phyloP scores from a whole-genome alignment of 2,888 invertebrate species.

The Sinohyriopsis cumingii region DNA sequence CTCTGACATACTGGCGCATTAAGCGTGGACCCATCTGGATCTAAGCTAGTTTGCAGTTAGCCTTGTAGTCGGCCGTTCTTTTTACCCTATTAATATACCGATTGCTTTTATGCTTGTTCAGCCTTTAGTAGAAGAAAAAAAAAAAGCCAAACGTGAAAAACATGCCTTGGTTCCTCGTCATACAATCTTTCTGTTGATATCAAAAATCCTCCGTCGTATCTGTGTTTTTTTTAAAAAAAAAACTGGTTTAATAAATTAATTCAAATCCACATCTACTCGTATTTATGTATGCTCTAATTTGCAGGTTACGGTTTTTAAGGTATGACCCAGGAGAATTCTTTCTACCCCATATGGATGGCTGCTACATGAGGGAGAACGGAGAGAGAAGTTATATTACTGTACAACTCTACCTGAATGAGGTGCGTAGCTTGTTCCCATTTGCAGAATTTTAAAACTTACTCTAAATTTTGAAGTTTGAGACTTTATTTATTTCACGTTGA shows the following conservation, averaged over 20 bases:
- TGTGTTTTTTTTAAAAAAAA: not conserved
- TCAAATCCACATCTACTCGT: not conserved
- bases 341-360: slow-evolving; percentile 55
- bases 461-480: not conserved
- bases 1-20: no score
- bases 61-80: no score
- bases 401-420: slow-evolving; percentile 59
- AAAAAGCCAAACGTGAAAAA: no score
- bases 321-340: slow-evolving; percentile 63
- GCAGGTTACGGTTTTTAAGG: slow-evolving; percentile 47
- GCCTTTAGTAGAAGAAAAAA: no score
- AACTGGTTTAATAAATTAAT: not conserved
- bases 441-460: not conserved
- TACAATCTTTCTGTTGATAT: no score
- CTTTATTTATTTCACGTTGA: no score
- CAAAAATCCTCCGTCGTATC: no score
- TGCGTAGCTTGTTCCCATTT: slow-evolving; percentile 6
- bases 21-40: no score
- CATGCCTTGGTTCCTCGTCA: no score
- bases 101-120: no score
- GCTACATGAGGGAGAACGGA: slow-evolving; percentile 48
- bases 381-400: slow-evolving; percentile 53
- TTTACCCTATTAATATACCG: no score
- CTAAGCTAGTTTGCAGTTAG: no score
- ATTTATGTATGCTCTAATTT: not conserved